These are phyloP conservation scores for Ectemnius continuus DNA, from an alignment of 2,888 invertebrate genomes.

Conservation along the genomic window DNA sequence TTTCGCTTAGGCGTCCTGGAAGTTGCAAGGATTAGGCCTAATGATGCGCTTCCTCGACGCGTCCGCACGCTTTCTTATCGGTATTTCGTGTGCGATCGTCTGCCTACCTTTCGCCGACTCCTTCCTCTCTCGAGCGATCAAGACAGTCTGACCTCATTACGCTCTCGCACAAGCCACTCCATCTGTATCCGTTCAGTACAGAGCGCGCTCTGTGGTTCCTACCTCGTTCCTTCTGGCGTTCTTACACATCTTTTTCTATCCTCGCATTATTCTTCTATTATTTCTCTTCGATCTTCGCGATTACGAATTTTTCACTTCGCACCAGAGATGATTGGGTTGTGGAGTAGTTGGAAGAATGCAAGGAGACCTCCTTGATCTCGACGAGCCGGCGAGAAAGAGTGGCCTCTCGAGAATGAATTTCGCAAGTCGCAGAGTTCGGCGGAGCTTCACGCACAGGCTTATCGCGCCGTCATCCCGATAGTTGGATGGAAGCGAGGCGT, in stretches of 20 bases:
- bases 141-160: conserved; percentile 60
- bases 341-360: neutral
- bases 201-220: conserved; percentile 2
- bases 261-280: neutral
- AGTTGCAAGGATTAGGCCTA: too few relatives aligned
- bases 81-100: conserved; percentile 57
- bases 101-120: conserved; percentile 38
- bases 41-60: neutral
- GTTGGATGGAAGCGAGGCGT: too few relatives aligned
- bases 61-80: conserved; percentile 56
- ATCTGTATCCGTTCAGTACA: conserved; percentile 24
- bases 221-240: neutral
- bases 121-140: conserved; percentile 35
- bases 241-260: neutral
- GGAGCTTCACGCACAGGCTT: too few relatives aligned
- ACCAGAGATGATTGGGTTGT: neutral
- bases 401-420: neutral
- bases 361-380: neutral
- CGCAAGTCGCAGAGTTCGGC: too few relatives aligned
- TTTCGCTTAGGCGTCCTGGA: neutral
- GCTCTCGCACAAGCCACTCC: conserved; percentile 33
- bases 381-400: neutral
- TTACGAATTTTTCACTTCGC: neutral
- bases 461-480: too few relatives aligned
- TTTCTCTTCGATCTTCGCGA: neutral